Percentiles rank a stretch among this genome's conserved stretches.
phyloP scores from a whole-genome alignment of 2,888 invertebrate genomes.

The Catocala fraxini region DNA sequence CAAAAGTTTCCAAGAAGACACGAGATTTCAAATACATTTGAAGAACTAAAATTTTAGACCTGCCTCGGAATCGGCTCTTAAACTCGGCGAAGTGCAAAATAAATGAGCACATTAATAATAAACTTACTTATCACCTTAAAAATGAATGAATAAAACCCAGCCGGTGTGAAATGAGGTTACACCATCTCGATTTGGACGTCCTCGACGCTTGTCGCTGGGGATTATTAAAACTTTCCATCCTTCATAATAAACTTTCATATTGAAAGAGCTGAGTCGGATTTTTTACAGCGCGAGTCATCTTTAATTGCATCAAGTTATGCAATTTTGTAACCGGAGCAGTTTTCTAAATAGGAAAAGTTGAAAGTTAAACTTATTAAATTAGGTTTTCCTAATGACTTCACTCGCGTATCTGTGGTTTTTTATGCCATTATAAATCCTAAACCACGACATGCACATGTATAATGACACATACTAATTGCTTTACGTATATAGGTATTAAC shows the following conservation, averaged over 20 bases:
- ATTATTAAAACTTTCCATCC: constrained; percentile 77
- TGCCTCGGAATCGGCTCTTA: not conserved
- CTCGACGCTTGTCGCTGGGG: constrained; percentile 62
- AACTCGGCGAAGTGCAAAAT: constrained; percentile 33
- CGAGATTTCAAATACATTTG: constrained; percentile 1
- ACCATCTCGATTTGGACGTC: constrained; percentile 51
- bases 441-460: not conserved
- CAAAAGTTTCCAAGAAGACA: not conserved
- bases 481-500: too few species aligned
- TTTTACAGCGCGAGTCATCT: constrained; percentile 55
- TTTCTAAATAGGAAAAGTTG: constrained; percentile 36
- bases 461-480: not conserved
- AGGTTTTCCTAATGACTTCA: not conserved
- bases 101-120: constrained; percentile 52
- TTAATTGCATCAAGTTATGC: constrained; percentile 64
- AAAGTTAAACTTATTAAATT: constrained; percentile 31
- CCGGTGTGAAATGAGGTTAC: constrained; percentile 56
- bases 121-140: constrained; percentile 52
- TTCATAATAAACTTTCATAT: constrained; percentile 67
- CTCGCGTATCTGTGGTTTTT: not conserved
- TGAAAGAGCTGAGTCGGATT: constrained; percentile 61
- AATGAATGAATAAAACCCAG: constrained; percentile 49
- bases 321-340: constrained; percentile 51
- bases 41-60: not conserved
- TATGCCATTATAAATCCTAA: not conserved